Evolutionary conservation across 2,113 vertebrate species (phyloP), one percentile per base, ranked within the genome.

Genomic region (Corythornis cristatus): DNA sequence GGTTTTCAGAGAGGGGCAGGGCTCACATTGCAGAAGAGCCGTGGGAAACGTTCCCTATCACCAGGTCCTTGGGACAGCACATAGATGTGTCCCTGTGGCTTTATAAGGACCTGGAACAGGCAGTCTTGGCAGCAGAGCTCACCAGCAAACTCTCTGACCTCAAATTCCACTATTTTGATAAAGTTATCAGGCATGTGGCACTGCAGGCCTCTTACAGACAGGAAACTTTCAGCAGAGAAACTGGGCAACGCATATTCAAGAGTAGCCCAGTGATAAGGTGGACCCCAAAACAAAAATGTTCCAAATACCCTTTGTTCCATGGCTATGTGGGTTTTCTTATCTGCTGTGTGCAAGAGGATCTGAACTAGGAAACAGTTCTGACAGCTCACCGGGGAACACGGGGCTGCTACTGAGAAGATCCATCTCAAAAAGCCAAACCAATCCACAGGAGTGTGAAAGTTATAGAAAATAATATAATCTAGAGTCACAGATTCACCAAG

Each of bases 61-160:
- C 62, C 83, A 72, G 64, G 72, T 51, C 93, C 92, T 90, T 89
- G 81, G 86, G 86, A 80, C 66, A 40, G n/a, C 35, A 66, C 79
- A 58, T 6, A 5, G 56, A 93, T 79, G 78, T 94, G 92, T 95
- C 80, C 90, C 80, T 35, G 60, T 89, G 94, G 84, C 96, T 95
- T 95, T 94, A 92, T 96, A 93, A 94, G 86, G 82, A 72, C 61
- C 86, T 93, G 89, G 62, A 96, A 62, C 78, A 87, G 86, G 46
- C 87, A 61, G 67, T 75, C 86, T 58, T 85, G 90, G 90, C 93
- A 94, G 45, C 95, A 83, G 57, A 92, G 58, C 74, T 70, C 93
- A 65, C 50, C 71, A 79, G 86, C 65, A 93, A 94, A 93, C 70
- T 31, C 90, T 89, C 20, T 94, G 92, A 96, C 86, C 92, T 73